Evolutionary conservation across 1,140 invertebrate genomes (phyloP).

Genomic region (Zaprionus ornatus): DNA sequence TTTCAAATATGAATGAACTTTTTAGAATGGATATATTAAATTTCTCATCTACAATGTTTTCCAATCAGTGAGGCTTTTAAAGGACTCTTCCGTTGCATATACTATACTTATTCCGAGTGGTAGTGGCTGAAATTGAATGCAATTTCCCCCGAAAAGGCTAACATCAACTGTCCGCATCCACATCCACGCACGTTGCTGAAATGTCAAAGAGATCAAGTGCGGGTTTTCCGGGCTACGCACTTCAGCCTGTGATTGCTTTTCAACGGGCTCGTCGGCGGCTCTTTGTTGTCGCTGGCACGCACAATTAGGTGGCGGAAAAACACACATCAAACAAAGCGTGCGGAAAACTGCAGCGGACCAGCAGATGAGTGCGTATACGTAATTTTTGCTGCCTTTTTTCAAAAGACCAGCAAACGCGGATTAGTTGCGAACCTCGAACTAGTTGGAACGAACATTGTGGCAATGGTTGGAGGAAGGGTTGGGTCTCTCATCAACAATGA

Average conservation of each 20-base stretch:
- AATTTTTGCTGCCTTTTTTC: conserved; percentile 10
- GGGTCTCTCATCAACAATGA: neutral
- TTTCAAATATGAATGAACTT: neutral
- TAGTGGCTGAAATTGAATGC: conserved; percentile 16
- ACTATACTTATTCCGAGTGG: neutral
- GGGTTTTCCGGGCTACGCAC: neutral
- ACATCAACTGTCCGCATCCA: neutral
- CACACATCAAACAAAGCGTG: conserved; percentile 31
- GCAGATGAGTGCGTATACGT: conserved; percentile 21
- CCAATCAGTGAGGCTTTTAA: neutral
- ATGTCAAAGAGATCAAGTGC: neutral
- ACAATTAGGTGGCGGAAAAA: conserved; percentile 40
- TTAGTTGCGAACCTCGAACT: neutral
- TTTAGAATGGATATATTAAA: neutral
- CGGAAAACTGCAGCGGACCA: neutral
- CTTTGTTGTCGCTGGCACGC: conserved; percentile 37
- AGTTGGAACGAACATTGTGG: neutral
- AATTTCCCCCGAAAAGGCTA: neutral
- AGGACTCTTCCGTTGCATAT: neutral
- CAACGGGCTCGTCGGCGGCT: neutral
- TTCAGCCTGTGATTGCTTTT: neutral
- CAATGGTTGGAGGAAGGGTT: neutral
- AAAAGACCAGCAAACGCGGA: neutral
- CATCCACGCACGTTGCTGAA: neutral
- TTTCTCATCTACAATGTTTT: neutral